Evolutionary conservation across 1,140 invertebrate species (phyloP).

Genomic region (Dendroctonus valens): DNA sequence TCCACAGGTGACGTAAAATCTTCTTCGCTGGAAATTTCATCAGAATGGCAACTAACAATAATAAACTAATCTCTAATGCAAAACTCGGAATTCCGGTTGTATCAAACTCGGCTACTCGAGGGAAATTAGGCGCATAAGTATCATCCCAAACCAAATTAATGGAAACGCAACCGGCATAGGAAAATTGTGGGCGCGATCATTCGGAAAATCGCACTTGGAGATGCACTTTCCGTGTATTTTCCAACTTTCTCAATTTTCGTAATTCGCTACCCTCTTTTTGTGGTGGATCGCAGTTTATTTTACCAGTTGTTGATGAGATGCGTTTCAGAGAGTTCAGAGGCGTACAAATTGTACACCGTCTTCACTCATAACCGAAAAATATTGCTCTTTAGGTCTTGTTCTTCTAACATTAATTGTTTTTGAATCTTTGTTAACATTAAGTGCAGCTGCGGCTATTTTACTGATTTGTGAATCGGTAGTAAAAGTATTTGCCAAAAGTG

Average conservation of each 20-base stretch:
- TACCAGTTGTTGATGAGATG: constrained; percentile 11
- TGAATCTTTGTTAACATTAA: no score
- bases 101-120: constrained; percentile 23
- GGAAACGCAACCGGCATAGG: constrained; percentile 23
- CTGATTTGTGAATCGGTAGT: no score
- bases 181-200: constrained; percentile 17
- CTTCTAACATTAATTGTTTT: no score
- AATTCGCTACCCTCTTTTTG: constrained; percentile 15
- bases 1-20: constrained; percentile 24
- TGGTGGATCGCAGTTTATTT: constrained; percentile 12
- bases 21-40: constrained; percentile 16
- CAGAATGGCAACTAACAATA: constrained; percentile 23
- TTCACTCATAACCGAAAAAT: no score
- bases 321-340: not conserved
- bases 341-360: no score
- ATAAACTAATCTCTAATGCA: constrained; percentile 28
- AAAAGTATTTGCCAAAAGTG: no score
- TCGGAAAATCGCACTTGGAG: constrained; percentile 25
- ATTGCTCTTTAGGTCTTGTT: no score
- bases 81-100: constrained; percentile 18
- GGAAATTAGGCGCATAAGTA: constrained; percentile 25
- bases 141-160: constrained; percentile 24
- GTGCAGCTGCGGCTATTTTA: no score
- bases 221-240: constrained; percentile 23
- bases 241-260: constrained; percentile 26